These are phyloP conservation scores for Grammomys surdaster DNA, from an alignment of 2,113 vertebrate species.

Conservation along the genomic window DNA sequence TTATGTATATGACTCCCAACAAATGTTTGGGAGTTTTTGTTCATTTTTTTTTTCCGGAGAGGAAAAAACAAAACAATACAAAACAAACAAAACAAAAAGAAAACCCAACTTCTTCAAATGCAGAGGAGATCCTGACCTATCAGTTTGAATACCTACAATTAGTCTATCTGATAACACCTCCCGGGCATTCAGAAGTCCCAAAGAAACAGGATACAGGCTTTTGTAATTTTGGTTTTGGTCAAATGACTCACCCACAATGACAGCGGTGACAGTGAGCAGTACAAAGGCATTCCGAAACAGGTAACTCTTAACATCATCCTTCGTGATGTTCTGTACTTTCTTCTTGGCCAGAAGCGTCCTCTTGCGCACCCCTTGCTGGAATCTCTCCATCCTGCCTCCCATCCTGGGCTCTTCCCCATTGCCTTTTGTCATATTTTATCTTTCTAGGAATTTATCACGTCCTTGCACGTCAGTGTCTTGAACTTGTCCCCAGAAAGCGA, in stretches of 20 bases:
- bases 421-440: slow-evolving; percentile 91
- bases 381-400: slow-evolving; percentile 90
- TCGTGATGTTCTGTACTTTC: slow-evolving; percentile 92
- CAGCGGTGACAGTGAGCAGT: slow-evolving; percentile 94
- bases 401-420: slow-evolving; percentile 90
- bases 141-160: slow-evolving; percentile 76
- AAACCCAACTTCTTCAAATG: slow-evolving; percentile 23
- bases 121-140: slow-evolving; percentile 71
- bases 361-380: slow-evolving; percentile 92
- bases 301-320: slow-evolving; percentile 92
- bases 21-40: not conserved
- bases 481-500: slow-evolving; percentile 75
- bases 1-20: not conserved
- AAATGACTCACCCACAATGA: slow-evolving; percentile 94
- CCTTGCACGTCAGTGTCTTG: slow-evolving; percentile 58
- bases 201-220: slow-evolving; percentile 78
- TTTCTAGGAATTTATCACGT: slow-evolving; percentile 59
- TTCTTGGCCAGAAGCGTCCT: slow-evolving; percentile 92
- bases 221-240: slow-evolving; percentile 43
- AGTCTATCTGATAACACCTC: slow-evolving; percentile 69
- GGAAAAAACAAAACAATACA: not conserved
- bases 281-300: slow-evolving; percentile 95
- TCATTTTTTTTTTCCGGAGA: not conserved
- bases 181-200: slow-evolving; percentile 67
- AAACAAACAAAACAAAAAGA: too few relatives aligned